Evolutionary conservation across 1,140 invertebrate genomes (phyloP).

Genomic region (Galleria mellonella): DNA sequence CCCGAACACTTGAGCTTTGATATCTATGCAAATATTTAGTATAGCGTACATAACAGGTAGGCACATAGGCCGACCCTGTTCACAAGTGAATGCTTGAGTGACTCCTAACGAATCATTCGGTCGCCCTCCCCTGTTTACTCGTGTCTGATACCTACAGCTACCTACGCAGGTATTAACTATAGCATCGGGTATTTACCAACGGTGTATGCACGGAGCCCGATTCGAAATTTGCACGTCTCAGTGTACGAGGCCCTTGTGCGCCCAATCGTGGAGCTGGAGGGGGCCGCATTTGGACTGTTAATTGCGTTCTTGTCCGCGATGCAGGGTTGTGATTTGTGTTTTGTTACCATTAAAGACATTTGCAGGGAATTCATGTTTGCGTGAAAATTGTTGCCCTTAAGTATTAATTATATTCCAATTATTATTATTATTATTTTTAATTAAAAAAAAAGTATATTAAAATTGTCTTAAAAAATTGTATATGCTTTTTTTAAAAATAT

Average conservation of each 20-base stretch:
- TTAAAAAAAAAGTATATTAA: no score
- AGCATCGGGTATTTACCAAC: conserved; percentile 21
- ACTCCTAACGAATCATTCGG: conserved; percentile 66
- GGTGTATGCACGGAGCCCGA: conserved; percentile 16
- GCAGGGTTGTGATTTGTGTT: conserved; percentile 30
- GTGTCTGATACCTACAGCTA: conserved; percentile 43
- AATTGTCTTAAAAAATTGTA: no score
- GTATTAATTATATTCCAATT: no score
- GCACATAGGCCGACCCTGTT: conserved; percentile 50
- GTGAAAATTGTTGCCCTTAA: no score
- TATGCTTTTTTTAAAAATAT: no score
- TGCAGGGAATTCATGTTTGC: no score
- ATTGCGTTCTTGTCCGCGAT: conserved; percentile 51
- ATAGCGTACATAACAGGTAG: conserved; percentile 55
- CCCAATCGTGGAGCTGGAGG: conserved; percentile 20
- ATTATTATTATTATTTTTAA: no score
- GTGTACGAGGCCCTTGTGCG: conserved; percentile 15
- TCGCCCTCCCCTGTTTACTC: conserved; percentile 21
- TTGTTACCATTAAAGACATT: no score
- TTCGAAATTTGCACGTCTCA: conserved; percentile 48
- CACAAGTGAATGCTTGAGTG: conserved; percentile 59
- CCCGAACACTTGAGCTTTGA: conserved; percentile 43
- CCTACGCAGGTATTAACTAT: conserved; percentile 29
- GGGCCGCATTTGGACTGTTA: conserved; percentile 38
- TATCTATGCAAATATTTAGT: conserved; percentile 69